Evolutionary conservation across 2,113 vertebrate species (phyloP).

Genomic region (Probosciger aterrimus): DNA sequence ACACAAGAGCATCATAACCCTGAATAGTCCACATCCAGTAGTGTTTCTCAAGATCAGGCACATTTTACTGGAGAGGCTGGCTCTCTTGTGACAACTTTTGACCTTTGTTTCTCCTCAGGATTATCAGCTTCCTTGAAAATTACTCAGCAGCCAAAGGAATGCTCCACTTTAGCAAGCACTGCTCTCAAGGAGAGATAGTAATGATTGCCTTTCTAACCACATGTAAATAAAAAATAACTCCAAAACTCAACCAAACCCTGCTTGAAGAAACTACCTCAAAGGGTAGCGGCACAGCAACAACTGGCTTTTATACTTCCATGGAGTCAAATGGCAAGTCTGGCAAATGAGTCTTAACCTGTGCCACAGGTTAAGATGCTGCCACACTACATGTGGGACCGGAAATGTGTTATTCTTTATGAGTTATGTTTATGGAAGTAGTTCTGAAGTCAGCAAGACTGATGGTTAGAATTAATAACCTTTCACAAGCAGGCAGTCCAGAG

Average conservation of each 20-base stretch:
- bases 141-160: neutral
- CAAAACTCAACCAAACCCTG: rapidly evolving
- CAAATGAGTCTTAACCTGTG: neutral
- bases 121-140: neutral
- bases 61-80: neutral
- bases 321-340: neutral
- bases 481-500: neutral
- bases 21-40: neutral
- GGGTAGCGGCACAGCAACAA: neutral
- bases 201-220: neutral
- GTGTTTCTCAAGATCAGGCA: neutral
- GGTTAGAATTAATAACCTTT: neutral
- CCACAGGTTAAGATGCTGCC: neutral
- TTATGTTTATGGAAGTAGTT: neutral
- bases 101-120: neutral
- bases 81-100: neutral
- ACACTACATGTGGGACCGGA: neutral
- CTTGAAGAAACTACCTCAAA: neutral
- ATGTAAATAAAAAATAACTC: neutral
- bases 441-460: neutral
- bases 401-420: neutral
- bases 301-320: neutral
- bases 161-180: neutral
- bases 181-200: neutral
- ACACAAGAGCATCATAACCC: neutral